Evolutionary conservation across 1,140 invertebrate genomes (phyloP), one percentile per base, ranked within the genome.

Genomic region (Lanistes nyassanus): DNA sequence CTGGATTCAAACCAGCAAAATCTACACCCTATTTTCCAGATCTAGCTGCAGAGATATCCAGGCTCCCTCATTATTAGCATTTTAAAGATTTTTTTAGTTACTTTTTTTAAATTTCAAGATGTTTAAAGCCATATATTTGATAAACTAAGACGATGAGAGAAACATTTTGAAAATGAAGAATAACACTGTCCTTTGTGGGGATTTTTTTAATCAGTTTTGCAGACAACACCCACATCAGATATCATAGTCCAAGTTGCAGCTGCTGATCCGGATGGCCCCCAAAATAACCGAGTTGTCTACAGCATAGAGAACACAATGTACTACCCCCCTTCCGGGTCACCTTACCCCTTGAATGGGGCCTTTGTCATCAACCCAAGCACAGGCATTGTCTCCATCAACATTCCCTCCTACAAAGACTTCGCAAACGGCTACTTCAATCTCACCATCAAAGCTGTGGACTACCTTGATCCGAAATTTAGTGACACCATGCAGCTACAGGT

Each of bases 371-470:
- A 74, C 68, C 67, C 65, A 31, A 72, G 77, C 65, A 80, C 67
- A 29, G 80, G 79, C 19, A 76, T 53, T 19, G 56, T 84, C n/a
- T 67, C 31, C 29, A 73, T 78, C 16, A 72, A 72, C 55, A 65
- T 80, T 37, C 77, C 76, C 19, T 78, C 78, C 0, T 84, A 81
- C 65, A 29, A n/a, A n/a, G 79, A 78, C 31, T 82, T 68, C 47
- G 34, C 79, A 69, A 74, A 74, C 2, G 77, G 81, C 9, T 76
- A 76, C 39, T 84, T 84, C 69, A 72, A 56, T 11, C 67, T 84
- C 26, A 69, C 47, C 2, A 53, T 84, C 1, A 60, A 56, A 26
- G 83, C 80, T 23, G 60, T 72, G 56, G 81, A 84, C 62, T 42
- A 31, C 11, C 16, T 66, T 19, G 78, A 80, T 31, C 60, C 58